Conservation (phyloP, 2,888 invertebrate species). For the Escarpia spicata region DNA sequence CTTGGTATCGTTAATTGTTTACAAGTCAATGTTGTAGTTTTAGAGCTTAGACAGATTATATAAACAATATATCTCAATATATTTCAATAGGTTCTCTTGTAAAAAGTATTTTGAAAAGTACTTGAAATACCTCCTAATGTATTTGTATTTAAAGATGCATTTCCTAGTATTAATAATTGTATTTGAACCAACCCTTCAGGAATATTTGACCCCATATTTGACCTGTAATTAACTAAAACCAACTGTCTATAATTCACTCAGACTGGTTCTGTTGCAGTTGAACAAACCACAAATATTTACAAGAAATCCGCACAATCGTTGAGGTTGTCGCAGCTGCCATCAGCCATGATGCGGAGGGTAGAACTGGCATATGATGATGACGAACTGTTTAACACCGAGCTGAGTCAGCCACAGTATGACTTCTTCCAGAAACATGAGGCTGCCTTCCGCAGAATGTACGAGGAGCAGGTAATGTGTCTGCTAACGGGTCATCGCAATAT, state of each 20-base stretch:
- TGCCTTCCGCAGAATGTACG: constrained; percentile 2
- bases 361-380: not conserved
- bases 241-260: not conserved
- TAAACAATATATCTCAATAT: no score
- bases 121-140: no score
- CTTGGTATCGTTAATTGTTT: no score
- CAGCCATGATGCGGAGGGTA: not conserved
- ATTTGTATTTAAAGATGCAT: no score
- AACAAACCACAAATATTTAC: not conserved
- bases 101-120: no score
- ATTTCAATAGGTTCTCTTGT: no score
- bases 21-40: no score
- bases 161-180: no score
- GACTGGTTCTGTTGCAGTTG: not conserved
- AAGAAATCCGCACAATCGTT: not conserved
- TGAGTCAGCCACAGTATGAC: not conserved
- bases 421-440: not conserved
- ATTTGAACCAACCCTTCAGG: no score
- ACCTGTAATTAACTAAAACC: not conserved
- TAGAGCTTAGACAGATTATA: no score
- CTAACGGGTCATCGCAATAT: no score
- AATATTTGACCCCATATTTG: no score
- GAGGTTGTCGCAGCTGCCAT: not conserved
- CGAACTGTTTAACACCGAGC: not conserved
- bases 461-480: not conserved